These are phyloP conservation scores for Theocolax elegans DNA, from an alignment of 1,140 invertebrate species.

Conservation along the genomic window DNA sequence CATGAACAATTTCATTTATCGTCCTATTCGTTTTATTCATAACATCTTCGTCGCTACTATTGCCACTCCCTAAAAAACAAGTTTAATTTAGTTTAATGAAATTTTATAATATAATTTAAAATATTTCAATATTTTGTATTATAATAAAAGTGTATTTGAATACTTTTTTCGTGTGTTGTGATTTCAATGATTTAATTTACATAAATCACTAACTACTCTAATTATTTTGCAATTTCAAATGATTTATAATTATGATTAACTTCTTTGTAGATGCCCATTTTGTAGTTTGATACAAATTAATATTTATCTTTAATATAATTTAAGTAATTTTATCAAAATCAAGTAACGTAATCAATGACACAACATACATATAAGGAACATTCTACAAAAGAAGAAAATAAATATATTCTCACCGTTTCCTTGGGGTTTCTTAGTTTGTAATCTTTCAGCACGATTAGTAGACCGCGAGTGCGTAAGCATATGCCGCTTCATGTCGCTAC, in stretches of 20 bases:
- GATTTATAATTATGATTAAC: no score
- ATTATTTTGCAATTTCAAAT: no score
- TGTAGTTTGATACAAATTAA: no score
- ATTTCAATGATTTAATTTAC: no score
- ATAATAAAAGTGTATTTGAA: no score
- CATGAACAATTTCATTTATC: slow-evolving; percentile 62
- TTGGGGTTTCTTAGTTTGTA: slow-evolving; percentile 27
- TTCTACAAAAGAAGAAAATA: not conserved
- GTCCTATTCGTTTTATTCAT: slow-evolving; percentile 49
- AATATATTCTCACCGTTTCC: slow-evolving; percentile 16
- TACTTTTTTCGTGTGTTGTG: no score
- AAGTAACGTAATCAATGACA: not conserved
- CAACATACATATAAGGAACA: not conserved
- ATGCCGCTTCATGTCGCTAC: slow-evolving; percentile 90
- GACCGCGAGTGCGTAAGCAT: slow-evolving; percentile 79
- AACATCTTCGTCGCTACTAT: slow-evolving; percentile 36
- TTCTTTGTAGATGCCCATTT: no score
- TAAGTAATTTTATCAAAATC: no score
- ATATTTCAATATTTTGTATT: no score
- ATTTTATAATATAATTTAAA: no score
- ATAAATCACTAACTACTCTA: no score
- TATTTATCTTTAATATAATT: no score
- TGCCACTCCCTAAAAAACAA: slow-evolving; percentile 3
- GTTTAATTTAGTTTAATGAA: not conserved
- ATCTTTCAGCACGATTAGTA: slow-evolving; percentile 46